A percentile compares a stretch with the other conserved stretches of the same genome.
phyloP scores from a whole-genome alignment of 2,888 invertebrate genomes.

The Eupithecia exiguata region DNA sequence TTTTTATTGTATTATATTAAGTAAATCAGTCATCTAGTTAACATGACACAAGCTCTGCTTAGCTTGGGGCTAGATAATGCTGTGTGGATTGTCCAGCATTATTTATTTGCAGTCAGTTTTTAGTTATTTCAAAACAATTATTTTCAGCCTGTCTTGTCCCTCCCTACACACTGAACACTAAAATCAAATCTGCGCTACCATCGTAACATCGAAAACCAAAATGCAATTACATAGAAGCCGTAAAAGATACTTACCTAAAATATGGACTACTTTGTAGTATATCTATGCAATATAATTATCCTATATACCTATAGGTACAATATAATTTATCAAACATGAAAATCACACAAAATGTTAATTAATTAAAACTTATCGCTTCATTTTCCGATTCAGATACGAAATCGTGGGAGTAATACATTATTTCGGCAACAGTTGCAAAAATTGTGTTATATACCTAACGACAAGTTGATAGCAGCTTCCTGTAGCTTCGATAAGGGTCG shows the following conservation, averaged over 20 bases:
- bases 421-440: slow-evolving; percentile 84
- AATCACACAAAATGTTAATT: slow-evolving; percentile 8
- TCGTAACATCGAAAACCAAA: background rate
- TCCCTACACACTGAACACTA: background rate
- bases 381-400: slow-evolving; percentile 52
- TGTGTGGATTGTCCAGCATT: no score
- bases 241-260: background rate
- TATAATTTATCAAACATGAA: background rate
- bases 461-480: slow-evolving; percentile 81
- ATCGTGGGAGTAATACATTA: slow-evolving; percentile 74
- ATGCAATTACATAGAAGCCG: background rate
- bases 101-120: no score
- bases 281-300: no score
- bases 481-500: slow-evolving; percentile 72
- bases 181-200: background rate
- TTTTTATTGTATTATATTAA: no score
- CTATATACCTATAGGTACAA: no score
- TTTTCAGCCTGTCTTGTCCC: no score
- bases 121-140: no score
- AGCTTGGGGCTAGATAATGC: no score
- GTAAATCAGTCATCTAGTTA: no score
- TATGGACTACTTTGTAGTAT: background rate
- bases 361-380: slow-evolving; percentile 44
- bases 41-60: no score
- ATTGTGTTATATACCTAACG: slow-evolving; percentile 79